A percentile compares a stretch with the other conserved stretches of the same genome.
phyloP scores from a whole-genome alignment of 2,888 invertebrate genomes.

The Subacronicta megacephala region DNA sequence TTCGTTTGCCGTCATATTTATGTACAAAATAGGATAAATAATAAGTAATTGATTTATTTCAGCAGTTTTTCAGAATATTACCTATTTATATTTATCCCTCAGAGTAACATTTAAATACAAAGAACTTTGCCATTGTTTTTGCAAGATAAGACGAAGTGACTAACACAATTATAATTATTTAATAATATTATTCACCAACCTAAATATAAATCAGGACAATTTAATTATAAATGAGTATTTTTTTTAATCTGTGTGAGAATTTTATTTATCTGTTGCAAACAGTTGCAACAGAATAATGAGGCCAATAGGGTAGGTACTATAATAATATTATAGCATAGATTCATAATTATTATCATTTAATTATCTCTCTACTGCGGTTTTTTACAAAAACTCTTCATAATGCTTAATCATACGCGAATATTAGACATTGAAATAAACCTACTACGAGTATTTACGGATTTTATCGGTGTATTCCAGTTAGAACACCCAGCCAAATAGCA shows the following conservation, averaged over 20 bases:
- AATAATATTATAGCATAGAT: constrained; percentile 22
- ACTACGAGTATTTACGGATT: too few species aligned
- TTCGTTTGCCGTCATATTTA: too few species aligned
- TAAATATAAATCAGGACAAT: constrained; percentile 33
- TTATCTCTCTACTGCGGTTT: neutral
- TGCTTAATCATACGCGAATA: too few species aligned
- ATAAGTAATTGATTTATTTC: too few species aligned
- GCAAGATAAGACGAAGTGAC: constrained; percentile 20
- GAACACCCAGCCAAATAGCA: too few species aligned
- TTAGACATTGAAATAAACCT: too few species aligned
- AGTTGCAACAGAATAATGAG: constrained; percentile 2
- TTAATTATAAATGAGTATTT: constrained; percentile 21
- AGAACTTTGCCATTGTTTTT: constrained; percentile 6
- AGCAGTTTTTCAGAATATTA: too few species aligned
- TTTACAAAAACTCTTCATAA: neutral
- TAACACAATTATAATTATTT: constrained; percentile 17
- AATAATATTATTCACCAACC: constrained; percentile 29
- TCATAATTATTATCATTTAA: constrained; percentile 25
- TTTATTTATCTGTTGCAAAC: constrained; percentile 30
- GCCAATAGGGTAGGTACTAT: constrained; percentile 30
- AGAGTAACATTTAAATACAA: neutral
- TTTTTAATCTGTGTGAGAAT: constrained; percentile 23
- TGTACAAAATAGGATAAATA: too few species aligned
- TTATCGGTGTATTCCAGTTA: too few species aligned
- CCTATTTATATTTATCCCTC: too few species aligned